phyloP scores from a whole-genome alignment of 1,140 invertebrate genomes.

The Orius insidiosus region DNA sequence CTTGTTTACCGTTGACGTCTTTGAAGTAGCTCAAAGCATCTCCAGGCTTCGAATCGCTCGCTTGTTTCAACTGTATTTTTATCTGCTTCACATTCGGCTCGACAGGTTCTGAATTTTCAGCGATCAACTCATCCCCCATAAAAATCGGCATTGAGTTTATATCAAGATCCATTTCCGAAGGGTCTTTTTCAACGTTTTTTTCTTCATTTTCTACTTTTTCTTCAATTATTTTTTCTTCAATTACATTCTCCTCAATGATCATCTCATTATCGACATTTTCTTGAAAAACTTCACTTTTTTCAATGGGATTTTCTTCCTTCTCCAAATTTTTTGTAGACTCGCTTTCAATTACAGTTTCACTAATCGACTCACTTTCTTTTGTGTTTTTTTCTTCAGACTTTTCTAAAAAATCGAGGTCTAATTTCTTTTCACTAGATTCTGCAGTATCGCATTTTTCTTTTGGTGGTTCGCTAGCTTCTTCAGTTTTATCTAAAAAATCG shows the following conservation, averaged over 20 bases:
- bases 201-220: background rate
- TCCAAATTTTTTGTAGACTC: too few species aligned
- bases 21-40: too few species aligned
- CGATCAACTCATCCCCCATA: slow-evolving; percentile 35
- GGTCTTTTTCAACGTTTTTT: slow-evolving; percentile 15
- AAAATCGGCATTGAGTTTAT: slow-evolving; percentile 58
- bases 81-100: background rate
- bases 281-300: background rate
- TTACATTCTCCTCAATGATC: slow-evolving; percentile 5
- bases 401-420: too few species aligned
- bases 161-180: slow-evolving; percentile 44
- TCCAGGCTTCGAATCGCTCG: background rate
- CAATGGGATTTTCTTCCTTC: too few species aligned
- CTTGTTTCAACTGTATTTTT: background rate
- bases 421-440: too few species aligned
- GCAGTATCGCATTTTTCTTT: too few species aligned
- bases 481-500: too few species aligned
- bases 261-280: slow-evolving; percentile 10
- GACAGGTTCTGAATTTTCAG: background rate
- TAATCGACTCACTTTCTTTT: too few species aligned
- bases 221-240: slow-evolving; percentile 9
- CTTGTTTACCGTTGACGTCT: background rate
- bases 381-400: too few species aligned
- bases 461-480: too few species aligned
- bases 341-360: too few species aligned